Base-by-base conservation (phyloP, 2,888 invertebrate species). In the Drosophila falleni region DNA sequence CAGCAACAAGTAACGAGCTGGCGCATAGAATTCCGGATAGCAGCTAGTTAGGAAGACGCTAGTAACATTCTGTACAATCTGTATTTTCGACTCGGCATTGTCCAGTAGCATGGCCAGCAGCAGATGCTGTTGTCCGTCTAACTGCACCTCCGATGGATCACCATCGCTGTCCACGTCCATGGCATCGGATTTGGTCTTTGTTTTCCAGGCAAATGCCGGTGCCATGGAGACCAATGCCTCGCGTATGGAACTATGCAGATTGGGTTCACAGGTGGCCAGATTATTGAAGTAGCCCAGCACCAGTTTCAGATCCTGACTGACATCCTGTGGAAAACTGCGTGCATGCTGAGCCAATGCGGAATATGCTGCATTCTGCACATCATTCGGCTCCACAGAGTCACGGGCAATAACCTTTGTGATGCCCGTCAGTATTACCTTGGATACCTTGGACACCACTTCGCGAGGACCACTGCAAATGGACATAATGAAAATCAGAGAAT, bases 31-130 rank as follows among this genome's bases (percentile, higher is more conserved):
- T 35, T 95, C 94, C 0, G 97, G 96, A 92, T 97, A 98, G 76
- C 98, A 96, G 8, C 95, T 95, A 3, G 96, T 95, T 0, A 97
- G 94, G 87, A 97, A 97, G 68, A 97, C 95, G 87, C 96, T 97
- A 3, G 97, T 96, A 41, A 97, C 96, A 92, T 97, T 96, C 65
- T 98, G 94, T 41, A 96, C 96, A 93, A 96, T 96, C 2, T 95
- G 94, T 82, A 97, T 96, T 16, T 96, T 95, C 39, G 95, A 94
- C 93, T 96, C 94, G 89, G 97, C 95, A 93, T 96, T 95, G 92
- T 96, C 94, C 90, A 96, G 94, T 16, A 96, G 92, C 81, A 96
- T 93, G n/a, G 95, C 95, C 83, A 95, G 93, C 90, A 96, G 92
- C 49, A 95, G 89, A 73, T 92, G 91, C 72, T 93, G 93, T 61